phyloP scores from a whole-genome alignment of 2,797 vertebrate species.

The Alauda arvensis region DNA sequence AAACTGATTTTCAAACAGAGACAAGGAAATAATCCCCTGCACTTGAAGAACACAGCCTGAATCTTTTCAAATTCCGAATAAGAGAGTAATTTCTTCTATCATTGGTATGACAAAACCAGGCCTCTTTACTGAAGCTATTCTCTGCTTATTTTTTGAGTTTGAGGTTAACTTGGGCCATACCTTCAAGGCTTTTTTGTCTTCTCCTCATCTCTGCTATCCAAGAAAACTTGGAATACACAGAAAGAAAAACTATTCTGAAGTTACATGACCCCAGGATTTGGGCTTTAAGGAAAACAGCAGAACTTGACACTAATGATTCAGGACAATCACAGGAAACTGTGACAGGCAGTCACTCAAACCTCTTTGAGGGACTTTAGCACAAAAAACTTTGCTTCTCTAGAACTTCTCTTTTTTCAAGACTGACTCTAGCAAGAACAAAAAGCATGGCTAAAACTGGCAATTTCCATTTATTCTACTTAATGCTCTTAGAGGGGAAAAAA shows the following conservation, averaged over 20 bases:
- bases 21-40: constrained; percentile 5
- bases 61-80: background rate
- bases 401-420: background rate
- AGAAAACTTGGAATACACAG: background rate
- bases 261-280: background rate
- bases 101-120: fast-evolving
- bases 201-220: background rate
- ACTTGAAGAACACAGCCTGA: background rate
- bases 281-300: background rate
- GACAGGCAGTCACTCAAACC: background rate
- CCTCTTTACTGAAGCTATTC: background rate
- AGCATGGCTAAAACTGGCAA: background rate
- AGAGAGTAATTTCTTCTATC: background rate
- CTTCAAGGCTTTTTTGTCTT: background rate
- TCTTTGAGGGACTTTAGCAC: background rate
- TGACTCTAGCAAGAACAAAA: background rate
- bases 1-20: background rate
- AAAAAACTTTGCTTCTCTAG: background rate
- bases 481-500: background rate
- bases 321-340: background rate
- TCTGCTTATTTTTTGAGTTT: background rate
- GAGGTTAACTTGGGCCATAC: background rate
- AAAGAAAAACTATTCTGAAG: background rate
- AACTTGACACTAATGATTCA: background rate
- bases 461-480: background rate